Conservation (phyloP, 1,140 invertebrate species). For the Aradophagus sp. region DNA sequence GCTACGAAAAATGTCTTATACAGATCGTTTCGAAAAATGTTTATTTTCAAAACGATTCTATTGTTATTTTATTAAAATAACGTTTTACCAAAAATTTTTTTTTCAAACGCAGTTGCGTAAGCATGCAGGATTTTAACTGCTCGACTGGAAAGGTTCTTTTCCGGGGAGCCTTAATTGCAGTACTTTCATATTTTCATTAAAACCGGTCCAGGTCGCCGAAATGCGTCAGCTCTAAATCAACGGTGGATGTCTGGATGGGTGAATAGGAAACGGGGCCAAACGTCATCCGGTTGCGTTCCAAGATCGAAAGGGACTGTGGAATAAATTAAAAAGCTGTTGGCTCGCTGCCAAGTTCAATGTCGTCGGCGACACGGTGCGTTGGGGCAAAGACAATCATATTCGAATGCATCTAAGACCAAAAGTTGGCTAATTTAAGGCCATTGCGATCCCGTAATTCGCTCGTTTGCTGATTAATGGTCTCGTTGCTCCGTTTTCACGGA, state of each 20-base stretch:
- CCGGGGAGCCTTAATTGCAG: too few relatives aligned
- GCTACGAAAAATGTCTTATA: too few relatives aligned
- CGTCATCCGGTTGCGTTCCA: constrained; percentile 21
- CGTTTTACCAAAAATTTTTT: too few relatives aligned
- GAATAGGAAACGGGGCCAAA: constrained; percentile 42
- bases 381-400: constrained; percentile 39
- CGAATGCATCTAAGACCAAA: constrained; percentile 40
- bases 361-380: constrained; percentile 39
- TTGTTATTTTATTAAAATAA: too few relatives aligned
- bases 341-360: constrained; percentile 67
- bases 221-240: constrained; percentile 43
- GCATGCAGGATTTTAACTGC: too few relatives aligned
- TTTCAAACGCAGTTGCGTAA: too few relatives aligned
- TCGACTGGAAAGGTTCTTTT: too few relatives aligned
- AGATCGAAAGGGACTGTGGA: constrained; percentile 49
- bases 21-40: too few relatives aligned
- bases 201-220: constrained; percentile 22
- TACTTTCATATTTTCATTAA: constrained; percentile 25
- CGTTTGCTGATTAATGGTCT: constrained; percentile 24
- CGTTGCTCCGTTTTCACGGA: constrained; percentile 20
- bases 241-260: constrained; percentile 22
- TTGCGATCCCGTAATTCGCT: constrained; percentile 30
- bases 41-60: too few relatives aligned
- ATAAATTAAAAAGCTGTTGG: constrained; percentile 68
- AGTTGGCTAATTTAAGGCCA: constrained; percentile 32